phyloP scores from a whole-genome alignment of 1,140 invertebrate genomes.

The Galendromus occidentalis region DNA sequence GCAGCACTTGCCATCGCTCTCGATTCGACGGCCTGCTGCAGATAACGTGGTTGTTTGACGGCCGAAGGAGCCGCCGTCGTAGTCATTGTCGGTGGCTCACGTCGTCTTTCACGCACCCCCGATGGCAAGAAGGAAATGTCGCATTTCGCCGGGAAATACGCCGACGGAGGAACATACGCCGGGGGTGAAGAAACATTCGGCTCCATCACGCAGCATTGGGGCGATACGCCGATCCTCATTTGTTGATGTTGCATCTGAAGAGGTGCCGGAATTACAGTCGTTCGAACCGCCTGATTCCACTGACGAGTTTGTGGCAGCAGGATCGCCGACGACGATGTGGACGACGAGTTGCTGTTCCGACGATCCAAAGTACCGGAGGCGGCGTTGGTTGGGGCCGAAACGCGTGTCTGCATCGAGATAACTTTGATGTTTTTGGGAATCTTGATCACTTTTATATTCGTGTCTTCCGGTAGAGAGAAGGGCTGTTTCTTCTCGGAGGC shows the following conservation, averaged over 20 bases:
- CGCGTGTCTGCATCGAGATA: background rate
- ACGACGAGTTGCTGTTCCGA: background rate
- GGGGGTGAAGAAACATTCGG: background rate
- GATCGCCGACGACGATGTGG: background rate
- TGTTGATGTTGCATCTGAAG: background rate
- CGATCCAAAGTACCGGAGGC: background rate
- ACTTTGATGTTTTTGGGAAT: background rate
- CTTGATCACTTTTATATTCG: background rate
- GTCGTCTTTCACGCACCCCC: background rate
- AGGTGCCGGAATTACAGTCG: background rate
- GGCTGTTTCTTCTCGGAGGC: background rate
- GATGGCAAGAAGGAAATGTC: background rate
- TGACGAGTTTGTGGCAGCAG: background rate
- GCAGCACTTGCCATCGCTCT: too few species aligned
- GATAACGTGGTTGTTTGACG: background rate
- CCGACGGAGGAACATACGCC: background rate
- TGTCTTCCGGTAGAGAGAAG: background rate
- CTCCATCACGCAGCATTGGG: conserved; percentile 4
- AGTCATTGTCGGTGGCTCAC: background rate
- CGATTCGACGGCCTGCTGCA: background rate
- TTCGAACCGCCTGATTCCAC: background rate
- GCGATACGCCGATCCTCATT: background rate
- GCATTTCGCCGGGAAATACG: background rate
- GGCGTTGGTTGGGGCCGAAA: background rate
- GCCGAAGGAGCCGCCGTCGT: background rate